A percentile compares a stretch with the other conserved stretches of the same genome.
These are phyloP conservation scores for Chelonoidis abingdonii DNA, from an alignment of 2,113 vertebrate species.

Conservation along the genomic window DNA sequence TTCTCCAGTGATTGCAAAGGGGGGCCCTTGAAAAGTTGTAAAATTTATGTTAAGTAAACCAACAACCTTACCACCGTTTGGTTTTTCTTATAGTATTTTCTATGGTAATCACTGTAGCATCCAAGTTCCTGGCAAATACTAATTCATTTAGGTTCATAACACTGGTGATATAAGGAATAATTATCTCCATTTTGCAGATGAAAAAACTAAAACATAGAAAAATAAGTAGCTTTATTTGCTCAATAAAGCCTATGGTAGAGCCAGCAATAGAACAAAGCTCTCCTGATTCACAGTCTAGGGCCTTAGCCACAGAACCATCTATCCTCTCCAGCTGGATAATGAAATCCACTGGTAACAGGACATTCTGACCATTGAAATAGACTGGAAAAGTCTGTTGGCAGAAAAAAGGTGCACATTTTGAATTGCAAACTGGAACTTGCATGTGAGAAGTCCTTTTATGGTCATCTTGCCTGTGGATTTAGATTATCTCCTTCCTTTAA, in stretches of 20 bases:
- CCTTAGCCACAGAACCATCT: neutral
- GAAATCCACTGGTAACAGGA: neutral
- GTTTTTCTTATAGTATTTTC: neutral
- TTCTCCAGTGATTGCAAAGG: neutral
- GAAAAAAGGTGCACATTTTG: neutral
- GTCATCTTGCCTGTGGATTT: neutral
- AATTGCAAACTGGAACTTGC: neutral
- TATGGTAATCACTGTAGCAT: neutral
- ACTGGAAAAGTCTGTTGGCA: neutral
- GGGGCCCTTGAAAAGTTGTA: neutral
- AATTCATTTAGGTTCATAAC: neutral
- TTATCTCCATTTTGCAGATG: accelerated
- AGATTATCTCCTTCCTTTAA: neutral
- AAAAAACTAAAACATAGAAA: neutral
- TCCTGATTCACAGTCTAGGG: too few relatives aligned
- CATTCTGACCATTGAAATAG: neutral
- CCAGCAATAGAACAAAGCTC: neutral
- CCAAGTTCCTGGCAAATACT: neutral
- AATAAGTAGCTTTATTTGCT: neutral
- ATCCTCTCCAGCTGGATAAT: neutral
- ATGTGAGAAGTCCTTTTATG: neutral
- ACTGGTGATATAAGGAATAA: neutral
- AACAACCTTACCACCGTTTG: neutral
- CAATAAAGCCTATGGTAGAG: neutral
- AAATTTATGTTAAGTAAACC: neutral